Percentiles rank a stretch among this genome's conserved stretches.
Evolutionary conservation across 2,113 vertebrate genomes (phyloP).

Genomic region (Hyperopisus bebe): DNA sequence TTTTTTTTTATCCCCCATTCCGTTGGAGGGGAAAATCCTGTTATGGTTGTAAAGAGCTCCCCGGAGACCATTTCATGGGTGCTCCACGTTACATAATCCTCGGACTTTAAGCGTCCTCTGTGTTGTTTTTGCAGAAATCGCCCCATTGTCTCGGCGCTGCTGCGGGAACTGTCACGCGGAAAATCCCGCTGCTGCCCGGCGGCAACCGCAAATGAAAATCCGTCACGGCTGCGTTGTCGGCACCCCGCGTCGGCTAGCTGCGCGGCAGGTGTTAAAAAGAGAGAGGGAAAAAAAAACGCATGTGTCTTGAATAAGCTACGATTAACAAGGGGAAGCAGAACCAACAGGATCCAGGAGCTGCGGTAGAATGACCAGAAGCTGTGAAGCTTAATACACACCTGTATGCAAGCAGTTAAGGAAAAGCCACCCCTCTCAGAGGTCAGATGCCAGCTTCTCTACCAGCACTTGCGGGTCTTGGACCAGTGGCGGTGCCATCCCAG

Average conservation of each 20-base stretch:
- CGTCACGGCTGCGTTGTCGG: not conserved
- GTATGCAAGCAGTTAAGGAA: not conserved
- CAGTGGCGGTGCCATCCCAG: not conserved
- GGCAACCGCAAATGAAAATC: not conserved
- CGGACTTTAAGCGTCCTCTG: not conserved
- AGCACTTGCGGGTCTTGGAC: not conserved
- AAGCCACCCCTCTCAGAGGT: not conserved
- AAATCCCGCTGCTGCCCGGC: not conserved
- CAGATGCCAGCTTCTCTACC: not conserved
- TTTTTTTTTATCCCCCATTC: not conserved
- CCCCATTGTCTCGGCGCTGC: not conserved
- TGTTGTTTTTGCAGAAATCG: not conserved
- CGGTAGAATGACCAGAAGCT: not conserved
- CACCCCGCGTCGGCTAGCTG: not conserved
- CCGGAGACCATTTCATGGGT: not conserved
- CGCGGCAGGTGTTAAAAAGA: not conserved
- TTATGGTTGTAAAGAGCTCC: not conserved
- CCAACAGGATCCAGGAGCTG: not conserved
- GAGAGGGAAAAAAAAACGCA: too few species aligned
- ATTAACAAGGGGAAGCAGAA: not conserved
- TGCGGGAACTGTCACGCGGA: not conserved
- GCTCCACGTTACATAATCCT: not conserved
- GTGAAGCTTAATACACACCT: not conserved
- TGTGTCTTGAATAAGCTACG: not conserved
- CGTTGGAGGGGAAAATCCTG: conserved; percentile 1